Conservation (phyloP, 2,797 vertebrate genomes). For the Holocentrus rufus region DNA sequence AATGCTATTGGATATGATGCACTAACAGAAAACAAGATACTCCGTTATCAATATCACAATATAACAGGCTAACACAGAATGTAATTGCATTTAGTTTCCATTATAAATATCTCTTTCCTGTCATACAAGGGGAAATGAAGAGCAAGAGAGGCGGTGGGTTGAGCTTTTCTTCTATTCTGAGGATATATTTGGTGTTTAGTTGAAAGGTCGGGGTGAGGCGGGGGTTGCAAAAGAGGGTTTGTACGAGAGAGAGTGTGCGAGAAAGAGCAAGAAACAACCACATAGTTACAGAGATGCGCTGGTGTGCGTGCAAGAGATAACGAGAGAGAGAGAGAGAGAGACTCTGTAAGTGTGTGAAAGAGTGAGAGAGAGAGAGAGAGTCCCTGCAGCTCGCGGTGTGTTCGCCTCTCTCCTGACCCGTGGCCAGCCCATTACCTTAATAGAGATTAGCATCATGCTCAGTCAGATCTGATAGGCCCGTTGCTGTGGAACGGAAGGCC, state of each 20-base stretch:
- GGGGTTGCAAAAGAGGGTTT: slow-evolving; percentile 10
- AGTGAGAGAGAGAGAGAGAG: slow-evolving; percentile 6
- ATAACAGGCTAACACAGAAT: slow-evolving; percentile 66
- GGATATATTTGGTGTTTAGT: slow-evolving; percentile 47
- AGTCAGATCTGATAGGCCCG: slow-evolving; percentile 77
- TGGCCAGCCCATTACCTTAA: slow-evolving; percentile 73
- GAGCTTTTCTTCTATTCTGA: slow-evolving; percentile 56
- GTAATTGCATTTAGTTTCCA: slow-evolving; percentile 71
- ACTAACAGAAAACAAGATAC: slow-evolving; percentile 71
- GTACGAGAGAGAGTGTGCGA: slow-evolving; percentile 28
- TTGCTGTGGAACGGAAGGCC: slow-evolving; percentile 64
- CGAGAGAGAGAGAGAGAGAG: slow-evolving; percentile 24
- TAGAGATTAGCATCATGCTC: slow-evolving; percentile 79
- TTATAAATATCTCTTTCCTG: slow-evolving; percentile 70
- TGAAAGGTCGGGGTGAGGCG: slow-evolving; percentile 4
- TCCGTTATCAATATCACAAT: slow-evolving; percentile 73
- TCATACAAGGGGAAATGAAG: slow-evolving; percentile 48
- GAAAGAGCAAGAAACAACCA: slow-evolving; percentile 9
- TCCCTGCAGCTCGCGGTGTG: slow-evolving; percentile 5
- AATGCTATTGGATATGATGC: slow-evolving; percentile 70
- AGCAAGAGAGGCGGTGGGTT: slow-evolving; percentile 40
- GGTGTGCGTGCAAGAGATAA: slow-evolving; percentile 5
- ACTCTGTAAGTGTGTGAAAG: background rate
- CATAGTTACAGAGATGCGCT: background rate
- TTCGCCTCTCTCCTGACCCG: slow-evolving; percentile 45